These are phyloP conservation scores for Hippocampus abdominalis DNA, from an alignment of 2,113 vertebrate species.

Conservation along the genomic window DNA sequence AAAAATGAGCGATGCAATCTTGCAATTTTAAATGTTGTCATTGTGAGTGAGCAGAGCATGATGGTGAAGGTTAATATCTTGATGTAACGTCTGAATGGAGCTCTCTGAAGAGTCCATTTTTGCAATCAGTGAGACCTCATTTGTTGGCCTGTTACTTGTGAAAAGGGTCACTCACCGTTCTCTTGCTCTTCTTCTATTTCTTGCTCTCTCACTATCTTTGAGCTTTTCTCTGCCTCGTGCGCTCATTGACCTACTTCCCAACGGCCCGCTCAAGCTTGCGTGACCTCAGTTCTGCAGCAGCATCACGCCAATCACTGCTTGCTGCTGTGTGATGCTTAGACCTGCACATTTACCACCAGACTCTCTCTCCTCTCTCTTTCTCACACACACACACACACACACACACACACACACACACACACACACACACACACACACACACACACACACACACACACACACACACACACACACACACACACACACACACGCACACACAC, in stretches of 20 bases:
- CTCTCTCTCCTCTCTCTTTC: no score
- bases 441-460: neutral
- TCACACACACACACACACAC: neutral
- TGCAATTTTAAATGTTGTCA: neutral
- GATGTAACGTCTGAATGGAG: neutral
- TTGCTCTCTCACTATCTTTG: neutral
- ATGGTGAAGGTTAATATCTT: neutral
- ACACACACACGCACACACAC: neutral
- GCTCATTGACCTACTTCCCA: slow-evolving; percentile 60
- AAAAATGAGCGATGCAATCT: neutral
- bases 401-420: no score
- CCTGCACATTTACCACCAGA: slow-evolving; percentile 3
- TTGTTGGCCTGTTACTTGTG: neutral
- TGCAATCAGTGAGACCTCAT: neutral
- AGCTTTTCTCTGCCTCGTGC: neutral
- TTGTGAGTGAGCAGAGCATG: neutral
- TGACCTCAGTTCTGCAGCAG: slow-evolving; percentile 39
- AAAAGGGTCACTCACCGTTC: neutral
- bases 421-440: neutral
- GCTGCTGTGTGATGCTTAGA: neutral
- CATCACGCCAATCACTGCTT: slow-evolving; percentile 5
- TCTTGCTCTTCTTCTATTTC: neutral
- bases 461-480: neutral
- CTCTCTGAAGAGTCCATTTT: neutral
- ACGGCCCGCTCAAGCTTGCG: slow-evolving; percentile 48